Base-by-base conservation (phyloP, 2,888 invertebrate genomes). In the Caenorhabditis uteleia region DNA sequence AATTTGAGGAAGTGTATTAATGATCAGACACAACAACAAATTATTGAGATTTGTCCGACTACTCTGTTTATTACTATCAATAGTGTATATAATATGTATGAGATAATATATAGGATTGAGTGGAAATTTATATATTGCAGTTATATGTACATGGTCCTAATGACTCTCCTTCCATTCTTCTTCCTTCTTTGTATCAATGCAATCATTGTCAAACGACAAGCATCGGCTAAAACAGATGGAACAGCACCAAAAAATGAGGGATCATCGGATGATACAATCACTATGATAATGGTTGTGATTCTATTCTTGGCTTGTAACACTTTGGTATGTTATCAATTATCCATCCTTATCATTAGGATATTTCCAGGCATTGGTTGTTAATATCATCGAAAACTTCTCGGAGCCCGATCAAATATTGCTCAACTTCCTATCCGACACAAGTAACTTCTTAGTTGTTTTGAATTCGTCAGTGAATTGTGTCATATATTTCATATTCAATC, bases 211-310 rank as follows among this genome's bases (percentile, higher is more conserved):
- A 60, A 72, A 25, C 47, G 77, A 40, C 80, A 82, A 31, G 59
- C 56, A n/a, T 47, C 45, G 36, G 48, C 50, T 3, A 65, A 54
- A 23, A 26, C 49, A 6, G 58, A 55, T 38, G 50, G 47, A 16
- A 18, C 36, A 5, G 42, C 38, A 4, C 58, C 66, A 20, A 60
- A 60, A 38, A 56, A 48, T 33, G 61, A 56, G 23, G 65, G 67
- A 27, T 56, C 64, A 20, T 70, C 70, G 2, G 82, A 82, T 56
- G 81, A 83, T 51, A 83, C 83, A 5, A 74, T 83, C 31, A 82
- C 82, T 2, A 83, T 83, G 83, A 79, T 83, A 20, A 78, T 81
- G 80, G 83, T 83, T 23, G 82, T 83, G 14, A 72, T 83, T 16
- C 61, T 83, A 27, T 83, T 83, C 46, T 64, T 83, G 8, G 74